Base-by-base conservation (phyloP, 2,113 vertebrate genomes). In the Etheostoma cragini region DNA sequence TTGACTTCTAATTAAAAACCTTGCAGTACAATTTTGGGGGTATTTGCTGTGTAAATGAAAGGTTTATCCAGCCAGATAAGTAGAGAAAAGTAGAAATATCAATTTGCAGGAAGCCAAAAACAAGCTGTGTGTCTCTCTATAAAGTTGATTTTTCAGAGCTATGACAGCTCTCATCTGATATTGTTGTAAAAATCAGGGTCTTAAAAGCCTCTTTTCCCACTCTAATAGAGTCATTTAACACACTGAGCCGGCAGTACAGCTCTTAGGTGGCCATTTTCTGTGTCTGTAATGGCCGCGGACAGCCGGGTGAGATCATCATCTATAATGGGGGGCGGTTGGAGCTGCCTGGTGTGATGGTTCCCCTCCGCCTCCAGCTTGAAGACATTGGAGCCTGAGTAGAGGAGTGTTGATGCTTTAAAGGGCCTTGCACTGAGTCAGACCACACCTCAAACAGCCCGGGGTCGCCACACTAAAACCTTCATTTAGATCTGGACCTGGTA, bases 391-490 rank as follows among this genome's bases (percentile, higher is more conserved):
- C 73, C 84, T 16, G 52, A 58, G 77, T 26, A 88, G 90, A 90
- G 78, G 76, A 74, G 78, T 53, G 85, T 54, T 93, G 93, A 92
- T 78, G 88, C 82, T 91, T 80, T 84, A 87, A 91, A 93, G 93
- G 81, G 81, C 87, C 80, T 78, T 45, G 80, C 85, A 79, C 64
- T 57, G 70, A 87, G 79, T 71, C 85, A 87, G 82, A 87, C 90
- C 89, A 86, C 92, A 94, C 89, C 91, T 89, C 90, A 87, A 89
- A 90, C 90, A 88, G 88, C 87, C 81, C 73, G 58, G 88, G 91
- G 90, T 94, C 90, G 80, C 78, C 75, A 11, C 87, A 87, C 82
- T 85, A 75, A 86, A 91, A 78, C 81, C 88, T 80, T 87, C 80
- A 88, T 90, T 93, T 89, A 92, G 82, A 90, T 85, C 83, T 81